Base-by-base conservation (phyloP, 2,888 invertebrate genomes). In the Zygaena filipendulae region DNA sequence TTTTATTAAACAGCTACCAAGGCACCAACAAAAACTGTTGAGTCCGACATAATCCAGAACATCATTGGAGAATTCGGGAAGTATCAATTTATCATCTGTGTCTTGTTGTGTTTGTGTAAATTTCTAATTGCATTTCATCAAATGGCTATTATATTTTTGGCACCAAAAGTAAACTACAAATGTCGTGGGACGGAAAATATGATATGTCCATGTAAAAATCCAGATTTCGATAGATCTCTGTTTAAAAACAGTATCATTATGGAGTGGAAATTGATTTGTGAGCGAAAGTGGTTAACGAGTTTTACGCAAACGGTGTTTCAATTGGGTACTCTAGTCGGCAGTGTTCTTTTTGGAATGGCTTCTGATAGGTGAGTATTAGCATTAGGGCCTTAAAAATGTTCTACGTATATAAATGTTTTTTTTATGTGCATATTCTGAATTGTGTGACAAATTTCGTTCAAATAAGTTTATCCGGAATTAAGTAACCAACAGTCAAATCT, bases 261-360 rank as follows among this genome's bases (percentile, higher is more conserved):
- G 30, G 84, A 91, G 81, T 92, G 90, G 88, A 77, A 87, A 54
- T 72, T 92, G 36, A 87, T 91, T 11, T 91, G 91, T 55, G 81
- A 82, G 2, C 81, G 68, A 22, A 72, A 75, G 25, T 85, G 86
- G 64, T 59, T 89, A 35, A 80, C 84, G 2, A 87, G 87, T 50
- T 70, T 90, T 13, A 86, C 87, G 1, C 91, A 91, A 61, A 87
- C 87, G 4, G 59, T 89, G 31, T 87, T 90, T 32, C 91, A 91
- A 85, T 59, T 87, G 31, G 91, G 91, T 13, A 85, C 89, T 25
- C 68, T 91, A 45, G 45, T 87, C 13, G 91, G 91, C 22, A 90
- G 88, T 51, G 80, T 91, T 25, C 33, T 84, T 5, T 91, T 91
- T 59, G 91, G 91, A 49, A 84, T 85, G 59, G 71, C 87, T 26